Conservation (phyloP, 2,888 invertebrate species). For the Eilema griseolum region DNA sequence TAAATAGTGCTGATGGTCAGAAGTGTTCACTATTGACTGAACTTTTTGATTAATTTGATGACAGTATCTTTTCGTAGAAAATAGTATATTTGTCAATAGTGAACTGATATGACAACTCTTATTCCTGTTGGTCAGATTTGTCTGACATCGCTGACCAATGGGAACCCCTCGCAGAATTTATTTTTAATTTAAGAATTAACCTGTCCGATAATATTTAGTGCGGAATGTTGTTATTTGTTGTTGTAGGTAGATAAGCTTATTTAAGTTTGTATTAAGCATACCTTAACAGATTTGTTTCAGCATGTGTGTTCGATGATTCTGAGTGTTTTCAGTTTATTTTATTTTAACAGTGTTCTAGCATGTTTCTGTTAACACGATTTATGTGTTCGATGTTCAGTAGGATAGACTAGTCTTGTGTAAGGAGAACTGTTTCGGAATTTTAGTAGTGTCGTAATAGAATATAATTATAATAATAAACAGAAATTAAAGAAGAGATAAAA, state of each 20-base stretch:
- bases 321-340: conserved; percentile 42
- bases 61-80: neutral
- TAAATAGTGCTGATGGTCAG: neutral
- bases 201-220: conserved; percentile 31
- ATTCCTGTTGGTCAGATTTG: neutral
- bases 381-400: conserved; percentile 57
- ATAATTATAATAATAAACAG: no score
- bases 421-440: conserved; percentile 31
- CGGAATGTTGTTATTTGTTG: conserved; percentile 47
- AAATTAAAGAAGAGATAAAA: no score
- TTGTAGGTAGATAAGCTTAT: conserved; percentile 57
- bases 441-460: neutral
- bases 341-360: conserved; percentile 46
- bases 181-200: conserved; percentile 19
- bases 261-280: conserved; percentile 29
- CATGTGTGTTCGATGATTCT: conserved; percentile 47
- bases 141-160: conserved; percentile 1
- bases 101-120: neutral
- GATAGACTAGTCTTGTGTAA: conserved; percentile 46
- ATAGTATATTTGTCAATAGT: neutral
- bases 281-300: conserved; percentile 45
- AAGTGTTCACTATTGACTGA: neutral
- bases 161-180: neutral
- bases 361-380: conserved; percentile 47
- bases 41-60: neutral